Percentiles rank a stretch among this genome's conserved stretches.
Evolutionary conservation across 2,888 invertebrate genomes (phyloP).

Genomic region (Drosophila diplacantha): DNA sequence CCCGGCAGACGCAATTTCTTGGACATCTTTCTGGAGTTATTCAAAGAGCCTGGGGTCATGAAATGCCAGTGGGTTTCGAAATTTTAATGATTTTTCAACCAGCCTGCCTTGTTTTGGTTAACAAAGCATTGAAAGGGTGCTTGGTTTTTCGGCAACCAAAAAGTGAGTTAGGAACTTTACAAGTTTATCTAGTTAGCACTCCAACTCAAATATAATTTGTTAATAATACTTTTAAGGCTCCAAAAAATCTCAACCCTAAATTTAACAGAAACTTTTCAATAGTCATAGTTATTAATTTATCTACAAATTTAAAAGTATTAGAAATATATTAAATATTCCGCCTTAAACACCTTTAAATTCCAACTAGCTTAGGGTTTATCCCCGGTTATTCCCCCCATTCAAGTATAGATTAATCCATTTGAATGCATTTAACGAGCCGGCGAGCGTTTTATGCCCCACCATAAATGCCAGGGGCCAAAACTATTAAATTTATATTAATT

Average conservation of each 20-base stretch:
- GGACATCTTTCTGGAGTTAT: background rate
- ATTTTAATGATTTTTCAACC: background rate
- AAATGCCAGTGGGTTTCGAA: background rate
- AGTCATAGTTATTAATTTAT: background rate
- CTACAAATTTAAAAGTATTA: background rate
- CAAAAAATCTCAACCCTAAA: background rate
- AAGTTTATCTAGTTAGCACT: background rate
- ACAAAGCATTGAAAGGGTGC: background rate
- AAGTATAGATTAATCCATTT: slow-evolving; percentile 3
- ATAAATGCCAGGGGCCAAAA: slow-evolving; percentile 66
- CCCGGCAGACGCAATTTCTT: background rate
- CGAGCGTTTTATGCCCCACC: slow-evolving; percentile 37
- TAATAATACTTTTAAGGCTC: background rate
- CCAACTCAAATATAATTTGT: too few relatives aligned
- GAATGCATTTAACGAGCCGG: slow-evolving; percentile 58
- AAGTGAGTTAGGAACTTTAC: background rate
- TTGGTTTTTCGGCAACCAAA: slow-evolving; percentile 46
- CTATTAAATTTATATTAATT: slow-evolving; percentile 74
- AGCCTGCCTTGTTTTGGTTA: background rate
- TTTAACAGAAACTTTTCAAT: background rate
- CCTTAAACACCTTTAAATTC: background rate
- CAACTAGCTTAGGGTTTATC: background rate
- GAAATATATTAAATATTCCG: background rate
- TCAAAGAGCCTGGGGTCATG: background rate
- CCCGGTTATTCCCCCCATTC: background rate